Percentiles rank a stretch among this genome's conserved stretches.
Evolutionary conservation across 2,113 vertebrate species (phyloP).

Genomic region (Onychorhynchus coronatus): DNA sequence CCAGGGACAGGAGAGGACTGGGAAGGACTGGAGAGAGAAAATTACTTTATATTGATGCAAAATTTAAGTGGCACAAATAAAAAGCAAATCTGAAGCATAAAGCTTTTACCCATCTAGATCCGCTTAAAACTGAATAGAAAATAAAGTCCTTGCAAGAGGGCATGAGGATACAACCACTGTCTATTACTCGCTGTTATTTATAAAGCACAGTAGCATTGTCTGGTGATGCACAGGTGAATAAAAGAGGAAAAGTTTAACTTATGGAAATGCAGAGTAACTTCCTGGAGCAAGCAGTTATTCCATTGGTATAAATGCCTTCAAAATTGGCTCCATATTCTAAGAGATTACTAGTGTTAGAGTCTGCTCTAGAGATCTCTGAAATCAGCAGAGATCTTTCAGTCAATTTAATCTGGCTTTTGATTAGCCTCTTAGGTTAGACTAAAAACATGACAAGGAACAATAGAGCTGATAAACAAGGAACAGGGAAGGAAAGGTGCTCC

Average conservation of each 20-base stretch:
- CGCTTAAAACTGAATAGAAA: background rate
- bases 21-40: background rate
- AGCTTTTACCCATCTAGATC: background rate
- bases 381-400: background rate
- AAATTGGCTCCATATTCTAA: background rate
- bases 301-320: background rate
- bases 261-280: conserved; percentile 18
- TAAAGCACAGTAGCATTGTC: background rate
- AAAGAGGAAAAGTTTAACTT: background rate
- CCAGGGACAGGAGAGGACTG: background rate
- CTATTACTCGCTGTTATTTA: background rate
- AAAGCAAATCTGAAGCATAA: background rate
- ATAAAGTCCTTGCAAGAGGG: background rate
- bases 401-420: conserved; percentile 25
- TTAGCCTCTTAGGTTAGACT: background rate
- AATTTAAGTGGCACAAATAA: background rate
- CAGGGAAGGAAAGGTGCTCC: background rate
- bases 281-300: background rate
- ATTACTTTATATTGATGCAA: background rate
- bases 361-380: conserved; percentile 11
- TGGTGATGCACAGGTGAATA: background rate
- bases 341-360: background rate
- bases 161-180: background rate
- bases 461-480: background rate
- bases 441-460: background rate